Conservation (phyloP, 2,888 invertebrate genomes). For the Melolontha melolontha region DNA sequence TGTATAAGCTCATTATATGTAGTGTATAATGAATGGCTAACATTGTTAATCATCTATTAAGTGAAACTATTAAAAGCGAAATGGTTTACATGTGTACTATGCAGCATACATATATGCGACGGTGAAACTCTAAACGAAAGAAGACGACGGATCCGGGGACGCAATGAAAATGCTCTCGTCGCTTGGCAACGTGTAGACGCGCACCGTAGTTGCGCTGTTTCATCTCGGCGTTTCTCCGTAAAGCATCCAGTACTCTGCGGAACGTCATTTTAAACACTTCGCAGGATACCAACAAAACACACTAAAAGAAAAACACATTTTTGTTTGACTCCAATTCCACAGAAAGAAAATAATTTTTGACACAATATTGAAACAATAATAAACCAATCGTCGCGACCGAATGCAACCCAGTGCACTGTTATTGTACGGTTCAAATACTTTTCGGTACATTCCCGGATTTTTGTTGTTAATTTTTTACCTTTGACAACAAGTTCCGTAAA, state of each 20-base stretch:
- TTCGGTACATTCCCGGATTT: conserved; percentile 2
- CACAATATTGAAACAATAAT: background rate
- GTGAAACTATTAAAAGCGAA: conserved; percentile 1
- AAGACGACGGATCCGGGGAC: conserved; percentile 38
- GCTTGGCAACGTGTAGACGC: conserved; percentile 53
- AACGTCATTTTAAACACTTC: conserved; percentile 45
- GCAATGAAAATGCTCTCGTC: conserved; percentile 46
- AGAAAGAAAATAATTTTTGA: background rate
- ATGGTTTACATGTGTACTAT: too few species aligned
- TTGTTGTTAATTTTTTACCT: conserved; percentile 7
- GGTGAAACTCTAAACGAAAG: conserved; percentile 47
- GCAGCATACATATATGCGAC: conserved; percentile 5
- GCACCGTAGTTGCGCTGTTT: conserved; percentile 54
- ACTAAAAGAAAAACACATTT: background rate
- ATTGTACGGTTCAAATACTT: conserved; percentile 7
- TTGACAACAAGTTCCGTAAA: conserved; percentile 24
- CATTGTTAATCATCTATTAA: background rate
- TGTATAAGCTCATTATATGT: too few species aligned
- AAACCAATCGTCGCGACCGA: conserved; percentile 12
- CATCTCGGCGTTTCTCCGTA: conserved; percentile 13
- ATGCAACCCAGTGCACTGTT: conserved; percentile 15
- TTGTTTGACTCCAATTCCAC: background rate
- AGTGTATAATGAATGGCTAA: background rate
- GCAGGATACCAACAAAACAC: background rate
- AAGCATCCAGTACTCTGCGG: conserved; percentile 52